Base-by-base conservation (phyloP, 2,797 vertebrate genomes). In the Eulemur mongoz region DNA sequence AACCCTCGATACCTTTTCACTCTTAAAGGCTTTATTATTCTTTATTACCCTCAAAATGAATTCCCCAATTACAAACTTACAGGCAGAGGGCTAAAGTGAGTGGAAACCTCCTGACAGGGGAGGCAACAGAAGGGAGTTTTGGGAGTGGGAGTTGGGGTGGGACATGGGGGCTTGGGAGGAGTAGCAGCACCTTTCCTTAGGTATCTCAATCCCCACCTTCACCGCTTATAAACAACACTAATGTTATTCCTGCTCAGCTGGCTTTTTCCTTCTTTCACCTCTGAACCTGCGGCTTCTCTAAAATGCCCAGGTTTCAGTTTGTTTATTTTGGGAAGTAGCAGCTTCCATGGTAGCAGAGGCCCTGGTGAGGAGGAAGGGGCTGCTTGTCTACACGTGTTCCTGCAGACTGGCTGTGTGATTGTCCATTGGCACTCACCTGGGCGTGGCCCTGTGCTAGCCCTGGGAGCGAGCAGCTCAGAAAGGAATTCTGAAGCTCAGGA, bases 21-120 rank as follows among this genome's bases (percentile, higher is more conserved):
- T 61, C 93, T 59, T 54, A 80, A 94, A 85, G 32, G 61, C 23
- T 83, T 79, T 79, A 67, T 76, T 94, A 69, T 20, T 90, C 43
- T 91, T 84, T 63, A 81, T 93, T 78, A 63, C 32, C 40, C 27
- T 88, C 25, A 72, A 61, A 82, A 85, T 94, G 72, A 85, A 78
- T 91, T 40, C 14, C 40, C 43, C 10, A 81, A 45, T 84, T 79
- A 79, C 18, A 94, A 89, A 94, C 89, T 85, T 72, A 57, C 3
- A 91, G 38, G 35, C 20, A 85, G 76, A 78, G 11, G 22, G 43
- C n/a, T 61, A 38, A 67, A 45, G 35, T 27, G 40, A 82, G 14
- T 50, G 78, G 91, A 94, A 96, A 91, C 23, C 5, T 81, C 84
- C 14, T 27, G 40, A 27, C 7, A 52, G 48, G 15, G 38, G 54